phyloP scores from a whole-genome alignment of 2,113 vertebrate species.

The Aldabrachelys gigantea region DNA sequence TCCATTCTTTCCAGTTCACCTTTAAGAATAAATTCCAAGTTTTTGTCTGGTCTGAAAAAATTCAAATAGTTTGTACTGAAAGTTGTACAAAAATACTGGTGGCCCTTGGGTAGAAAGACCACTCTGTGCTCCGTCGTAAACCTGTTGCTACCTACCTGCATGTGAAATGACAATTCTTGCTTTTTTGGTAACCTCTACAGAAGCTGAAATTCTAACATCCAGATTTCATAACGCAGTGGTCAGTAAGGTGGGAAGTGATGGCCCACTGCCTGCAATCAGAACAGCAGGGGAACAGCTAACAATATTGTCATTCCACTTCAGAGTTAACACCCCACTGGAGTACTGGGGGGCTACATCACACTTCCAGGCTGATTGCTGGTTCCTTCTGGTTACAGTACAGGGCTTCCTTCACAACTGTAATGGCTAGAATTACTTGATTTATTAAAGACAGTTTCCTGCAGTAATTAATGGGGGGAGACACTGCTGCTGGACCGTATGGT shows the following conservation, averaged over 20 bases:
- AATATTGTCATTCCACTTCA: background rate
- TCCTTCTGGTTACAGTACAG: background rate
- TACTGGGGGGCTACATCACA: background rate
- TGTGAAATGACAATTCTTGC: background rate
- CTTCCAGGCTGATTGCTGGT: background rate
- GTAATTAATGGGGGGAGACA: background rate
- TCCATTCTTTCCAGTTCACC: background rate
- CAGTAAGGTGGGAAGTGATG: background rate
- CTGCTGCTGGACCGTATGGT: background rate
- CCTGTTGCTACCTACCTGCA: background rate
- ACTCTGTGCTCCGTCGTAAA: background rate
- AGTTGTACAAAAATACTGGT: background rate
- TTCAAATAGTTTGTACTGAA: rapidly evolving
- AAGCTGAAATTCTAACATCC: background rate
- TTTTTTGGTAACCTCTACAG: background rate
- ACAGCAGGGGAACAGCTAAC: background rate
- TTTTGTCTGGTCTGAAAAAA: background rate
- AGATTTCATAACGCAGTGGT: rapidly evolving
- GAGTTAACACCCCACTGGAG: background rate
- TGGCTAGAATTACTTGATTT: background rate
- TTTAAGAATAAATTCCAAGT: background rate
- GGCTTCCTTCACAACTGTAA: background rate
- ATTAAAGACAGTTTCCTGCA: background rate
- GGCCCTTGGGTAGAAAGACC: background rate
- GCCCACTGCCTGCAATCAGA: background rate